Evolutionary conservation across 1,140 invertebrate genomes (phyloP).

Genomic region (Drosophila navojoa): DNA sequence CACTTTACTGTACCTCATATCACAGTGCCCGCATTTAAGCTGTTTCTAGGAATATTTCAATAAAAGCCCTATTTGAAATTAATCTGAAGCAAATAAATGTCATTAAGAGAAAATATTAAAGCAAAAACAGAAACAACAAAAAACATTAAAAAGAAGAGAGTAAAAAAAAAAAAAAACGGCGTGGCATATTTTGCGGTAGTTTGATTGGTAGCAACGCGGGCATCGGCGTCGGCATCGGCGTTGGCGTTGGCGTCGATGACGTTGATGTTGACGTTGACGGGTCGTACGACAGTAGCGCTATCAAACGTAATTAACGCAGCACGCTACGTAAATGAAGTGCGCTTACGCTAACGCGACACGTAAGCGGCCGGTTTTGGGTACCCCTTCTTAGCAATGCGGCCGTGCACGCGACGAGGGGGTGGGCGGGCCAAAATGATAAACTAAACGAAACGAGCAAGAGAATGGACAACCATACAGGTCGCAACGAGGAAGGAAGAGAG

Average conservation of each 20-base stretch:
- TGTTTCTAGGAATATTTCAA: too few relatives aligned
- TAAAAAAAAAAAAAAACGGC: conserved; percentile 51
- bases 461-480: not conserved
- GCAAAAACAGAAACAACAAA: not conserved
- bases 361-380: conserved; percentile 47
- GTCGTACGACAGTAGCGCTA: conserved; percentile 27
- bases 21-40: too few relatives aligned
- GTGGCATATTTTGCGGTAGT: conserved; percentile 50
- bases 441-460: conserved; percentile 4
- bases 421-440: not conserved
- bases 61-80: too few relatives aligned
- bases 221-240: not conserved
- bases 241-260: conserved; percentile 1
- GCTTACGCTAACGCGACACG: conserved; percentile 45
- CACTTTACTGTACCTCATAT: too few relatives aligned
- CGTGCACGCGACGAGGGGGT: not conserved
- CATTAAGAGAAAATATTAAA: not conserved
- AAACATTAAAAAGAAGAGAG: conserved; percentile 13
- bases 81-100: too few relatives aligned
- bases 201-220: not conserved
- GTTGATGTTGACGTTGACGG: conserved; percentile 18
- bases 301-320: conserved; percentile 49
- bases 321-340: conserved; percentile 53
- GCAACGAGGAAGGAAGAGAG: not conserved
- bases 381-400: conserved; percentile 9